These are phyloP conservation scores for Habropoda laboriosa DNA, from an alignment of 1,140 invertebrate genomes.

Conservation along the genomic window DNA sequence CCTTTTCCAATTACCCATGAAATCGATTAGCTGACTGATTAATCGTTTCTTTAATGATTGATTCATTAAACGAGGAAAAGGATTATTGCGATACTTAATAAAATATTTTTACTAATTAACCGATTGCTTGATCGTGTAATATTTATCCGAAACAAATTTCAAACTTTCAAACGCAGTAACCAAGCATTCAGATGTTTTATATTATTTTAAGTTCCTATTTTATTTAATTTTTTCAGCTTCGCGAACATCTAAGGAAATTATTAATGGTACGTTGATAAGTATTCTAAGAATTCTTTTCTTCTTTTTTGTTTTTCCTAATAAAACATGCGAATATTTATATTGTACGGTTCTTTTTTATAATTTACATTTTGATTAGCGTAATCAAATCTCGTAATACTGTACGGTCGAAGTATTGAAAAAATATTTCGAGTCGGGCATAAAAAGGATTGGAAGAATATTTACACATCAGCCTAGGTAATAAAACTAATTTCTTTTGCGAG, in stretches of 20 bases:
- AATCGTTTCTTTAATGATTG: conserved; percentile 9
- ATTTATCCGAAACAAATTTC: not conserved
- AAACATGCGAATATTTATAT: not conserved
- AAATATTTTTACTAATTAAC: not conserved
- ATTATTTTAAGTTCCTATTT: conserved; percentile 42
- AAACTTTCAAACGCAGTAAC: not conserved
- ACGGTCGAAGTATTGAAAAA: not conserved
- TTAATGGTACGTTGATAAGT: not conserved
- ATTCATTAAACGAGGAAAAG: not conserved
- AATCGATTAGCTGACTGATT: not conserved
- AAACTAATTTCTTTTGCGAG: too few relatives aligned
- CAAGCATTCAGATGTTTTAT: not conserved
- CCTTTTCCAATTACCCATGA: conserved; percentile 11
- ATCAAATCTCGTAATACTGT: not conserved
- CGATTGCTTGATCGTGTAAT: not conserved
- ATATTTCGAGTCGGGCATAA: too few relatives aligned
- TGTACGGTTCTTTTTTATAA: not conserved
- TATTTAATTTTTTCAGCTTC: conserved; percentile 8
- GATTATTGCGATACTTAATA: conserved; percentile 8
- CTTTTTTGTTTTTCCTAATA: not conserved
- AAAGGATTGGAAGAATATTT: too few relatives aligned
- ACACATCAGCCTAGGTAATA: too few relatives aligned
- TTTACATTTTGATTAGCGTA: not conserved
- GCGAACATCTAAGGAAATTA: not conserved
- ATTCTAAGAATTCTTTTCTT: not conserved